Evolutionary conservation across 2,113 vertebrate species (phyloP).

Genomic region (Merops nubicus): DNA sequence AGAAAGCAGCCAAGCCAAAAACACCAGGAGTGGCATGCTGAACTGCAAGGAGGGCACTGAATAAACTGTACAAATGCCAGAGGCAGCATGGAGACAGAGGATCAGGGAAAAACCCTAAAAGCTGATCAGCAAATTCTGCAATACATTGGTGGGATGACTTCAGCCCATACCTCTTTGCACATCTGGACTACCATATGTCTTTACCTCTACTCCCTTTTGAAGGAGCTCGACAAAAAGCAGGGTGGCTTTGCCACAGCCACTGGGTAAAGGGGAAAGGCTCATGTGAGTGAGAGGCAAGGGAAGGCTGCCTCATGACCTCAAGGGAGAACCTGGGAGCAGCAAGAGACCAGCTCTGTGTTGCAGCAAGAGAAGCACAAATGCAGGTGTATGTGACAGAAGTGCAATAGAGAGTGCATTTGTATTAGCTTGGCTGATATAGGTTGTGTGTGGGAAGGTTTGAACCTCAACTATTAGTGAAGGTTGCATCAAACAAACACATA

Average conservation of each 20-base stretch:
- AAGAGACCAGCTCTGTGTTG: neutral
- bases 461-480: neutral
- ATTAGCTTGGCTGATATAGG: too few species aligned
- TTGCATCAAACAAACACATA: neutral
- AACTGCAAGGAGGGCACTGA: neutral
- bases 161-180: neutral
- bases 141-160: neutral
- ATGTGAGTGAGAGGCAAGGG: accelerated
- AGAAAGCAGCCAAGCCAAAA: neutral
- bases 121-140: neutral
- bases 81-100: neutral
- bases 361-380: neutral
- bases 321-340: neutral
- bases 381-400: neutral
- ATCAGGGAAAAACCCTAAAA: neutral
- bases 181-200: neutral
- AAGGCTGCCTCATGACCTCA: neutral
- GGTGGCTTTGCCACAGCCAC: neutral
- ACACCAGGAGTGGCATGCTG: neutral
- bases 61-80: neutral
- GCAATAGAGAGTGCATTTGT: neutral
- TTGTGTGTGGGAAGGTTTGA: accelerated
- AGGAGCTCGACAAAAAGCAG: neutral
- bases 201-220: neutral
- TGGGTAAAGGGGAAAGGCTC: accelerated